Evolutionary conservation across 2,797 vertebrate genomes (phyloP).

Genomic region (Tenualosa thibaudeaui): DNA sequence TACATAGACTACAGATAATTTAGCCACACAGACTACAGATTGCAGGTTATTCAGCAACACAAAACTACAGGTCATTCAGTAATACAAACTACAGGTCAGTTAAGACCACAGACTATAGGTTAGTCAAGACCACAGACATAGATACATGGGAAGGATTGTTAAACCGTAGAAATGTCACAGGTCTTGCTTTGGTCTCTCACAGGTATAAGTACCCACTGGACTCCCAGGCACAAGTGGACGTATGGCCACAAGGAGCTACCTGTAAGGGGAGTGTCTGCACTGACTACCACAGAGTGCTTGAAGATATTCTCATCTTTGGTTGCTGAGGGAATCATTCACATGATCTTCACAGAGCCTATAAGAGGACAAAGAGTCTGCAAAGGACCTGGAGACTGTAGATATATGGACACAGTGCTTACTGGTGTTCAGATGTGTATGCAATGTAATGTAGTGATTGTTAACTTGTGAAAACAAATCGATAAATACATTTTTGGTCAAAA

Average conservation of each 20-base stretch:
- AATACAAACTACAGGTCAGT: no score
- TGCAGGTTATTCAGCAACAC: no score
- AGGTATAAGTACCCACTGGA: conserved; percentile 90
- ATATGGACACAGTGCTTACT: background rate
- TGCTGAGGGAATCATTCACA: conserved; percentile 41
- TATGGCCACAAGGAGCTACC: conserved; percentile 72
- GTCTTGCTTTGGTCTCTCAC: conserved; percentile 32
- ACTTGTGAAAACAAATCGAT: background rate
- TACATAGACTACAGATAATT: no score
- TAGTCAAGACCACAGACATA: no score
- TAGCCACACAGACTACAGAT: no score
- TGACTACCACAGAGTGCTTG: conserved; percentile 65
- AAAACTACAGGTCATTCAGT: no score
- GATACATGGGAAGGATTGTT: no score
- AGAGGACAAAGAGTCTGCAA: no score
- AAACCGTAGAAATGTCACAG: background rate
- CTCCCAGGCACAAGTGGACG: conserved; percentile 81
- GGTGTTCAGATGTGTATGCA: background rate
- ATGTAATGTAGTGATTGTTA: background rate
- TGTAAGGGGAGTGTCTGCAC: conserved; percentile 68
- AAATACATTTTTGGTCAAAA: background rate
- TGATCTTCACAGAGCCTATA: background rate
- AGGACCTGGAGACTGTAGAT: background rate
- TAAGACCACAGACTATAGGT: no score
- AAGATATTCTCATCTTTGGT: conserved; percentile 42